A percentile compares a stretch with the other conserved stretches of the same genome.
Evolutionary conservation across 2,888 invertebrate species (phyloP).

Genomic region (Vandiemenella viatica): DNA sequence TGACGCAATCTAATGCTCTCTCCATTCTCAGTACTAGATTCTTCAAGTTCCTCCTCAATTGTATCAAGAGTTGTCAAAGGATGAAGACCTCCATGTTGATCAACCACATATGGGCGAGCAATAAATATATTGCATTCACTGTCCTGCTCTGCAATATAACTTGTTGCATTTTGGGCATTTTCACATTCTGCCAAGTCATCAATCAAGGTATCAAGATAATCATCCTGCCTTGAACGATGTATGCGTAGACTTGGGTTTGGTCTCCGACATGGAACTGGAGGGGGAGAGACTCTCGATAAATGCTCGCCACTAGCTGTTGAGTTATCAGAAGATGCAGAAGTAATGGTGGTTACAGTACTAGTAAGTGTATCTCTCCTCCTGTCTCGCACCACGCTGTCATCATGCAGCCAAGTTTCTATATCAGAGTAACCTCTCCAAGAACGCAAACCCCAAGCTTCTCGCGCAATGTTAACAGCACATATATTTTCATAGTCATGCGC

Average conservation of each 20-base stretch:
- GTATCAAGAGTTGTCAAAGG: conserved; percentile 34
- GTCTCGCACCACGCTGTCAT: conserved; percentile 44
- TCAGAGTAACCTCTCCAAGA: conserved; percentile 50
- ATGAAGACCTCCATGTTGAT: conserved; percentile 36
- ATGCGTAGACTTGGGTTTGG: too few species aligned
- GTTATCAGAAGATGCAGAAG: conserved; percentile 39
- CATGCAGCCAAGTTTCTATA: conserved; percentile 46
- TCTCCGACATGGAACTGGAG: conserved; percentile 22
- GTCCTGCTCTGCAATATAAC: conserved; percentile 19
- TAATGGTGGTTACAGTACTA: conserved; percentile 32
- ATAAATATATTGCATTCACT: conserved; percentile 30
- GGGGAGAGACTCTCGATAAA: conserved; percentile 33
- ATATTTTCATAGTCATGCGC: conserved; percentile 52
- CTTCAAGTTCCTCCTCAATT: conserved; percentile 41
- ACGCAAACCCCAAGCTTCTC: conserved; percentile 46
- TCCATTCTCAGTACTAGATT: conserved; percentile 22
- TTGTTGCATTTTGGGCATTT: conserved; percentile 22
- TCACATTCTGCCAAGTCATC: conserved; percentile 31
- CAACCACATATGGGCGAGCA: conserved; percentile 40
- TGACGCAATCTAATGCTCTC: conserved; percentile 30
- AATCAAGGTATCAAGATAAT: conserved; percentile 38
- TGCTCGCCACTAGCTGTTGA: conserved; percentile 19
- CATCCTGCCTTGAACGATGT: conserved; percentile 24
- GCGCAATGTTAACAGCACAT: conserved; percentile 45
- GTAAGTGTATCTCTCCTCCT: conserved; percentile 30